These are phyloP conservation scores for Thaumatotibia leucotreta DNA, from an alignment of 1,140 invertebrate species.

Conservation along the genomic window DNA sequence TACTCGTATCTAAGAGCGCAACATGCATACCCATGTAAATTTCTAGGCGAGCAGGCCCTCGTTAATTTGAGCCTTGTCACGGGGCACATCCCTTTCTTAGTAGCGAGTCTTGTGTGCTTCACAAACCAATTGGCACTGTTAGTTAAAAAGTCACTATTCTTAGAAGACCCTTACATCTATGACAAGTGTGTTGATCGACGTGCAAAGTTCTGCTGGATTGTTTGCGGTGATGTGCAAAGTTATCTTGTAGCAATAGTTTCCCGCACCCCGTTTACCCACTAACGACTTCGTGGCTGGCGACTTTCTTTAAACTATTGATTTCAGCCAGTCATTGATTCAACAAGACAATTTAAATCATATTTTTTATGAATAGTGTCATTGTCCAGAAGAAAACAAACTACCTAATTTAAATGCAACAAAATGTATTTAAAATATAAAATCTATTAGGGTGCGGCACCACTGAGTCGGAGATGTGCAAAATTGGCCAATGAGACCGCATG, in stretches of 20 bases:
- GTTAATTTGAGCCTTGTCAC: constrained; percentile 59
- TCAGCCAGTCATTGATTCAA: too few relatives aligned
- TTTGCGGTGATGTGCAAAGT: neutral
- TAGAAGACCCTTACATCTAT: neutral
- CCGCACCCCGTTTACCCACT: constrained; percentile 18
- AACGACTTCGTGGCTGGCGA: constrained; percentile 29
- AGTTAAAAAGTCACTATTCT: neutral
- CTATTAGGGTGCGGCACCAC: too few relatives aligned
- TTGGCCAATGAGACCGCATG: too few relatives aligned
- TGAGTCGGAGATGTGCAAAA: too few relatives aligned
- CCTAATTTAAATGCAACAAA: too few relatives aligned
- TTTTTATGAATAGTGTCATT: too few relatives aligned
- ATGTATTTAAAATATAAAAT: too few relatives aligned
- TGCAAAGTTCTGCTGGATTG: neutral
- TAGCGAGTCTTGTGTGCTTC: constrained; percentile 21
- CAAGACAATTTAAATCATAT: too few relatives aligned
- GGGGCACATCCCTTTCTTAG: constrained; percentile 57
- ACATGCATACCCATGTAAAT: constrained; percentile 64
- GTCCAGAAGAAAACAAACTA: too few relatives aligned
- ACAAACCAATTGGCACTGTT: neutral
- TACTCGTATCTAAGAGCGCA: constrained; percentile 36
- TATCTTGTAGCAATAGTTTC: neutral
- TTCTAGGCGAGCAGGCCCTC: constrained; percentile 38
- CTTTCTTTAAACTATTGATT: constrained; percentile 36
- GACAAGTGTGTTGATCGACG: neutral